Evolutionary conservation across 1,140 invertebrate genomes (phyloP), one percentile per base, ranked within the genome.

Genomic region (Lepidotrigona ventralis): DNA sequence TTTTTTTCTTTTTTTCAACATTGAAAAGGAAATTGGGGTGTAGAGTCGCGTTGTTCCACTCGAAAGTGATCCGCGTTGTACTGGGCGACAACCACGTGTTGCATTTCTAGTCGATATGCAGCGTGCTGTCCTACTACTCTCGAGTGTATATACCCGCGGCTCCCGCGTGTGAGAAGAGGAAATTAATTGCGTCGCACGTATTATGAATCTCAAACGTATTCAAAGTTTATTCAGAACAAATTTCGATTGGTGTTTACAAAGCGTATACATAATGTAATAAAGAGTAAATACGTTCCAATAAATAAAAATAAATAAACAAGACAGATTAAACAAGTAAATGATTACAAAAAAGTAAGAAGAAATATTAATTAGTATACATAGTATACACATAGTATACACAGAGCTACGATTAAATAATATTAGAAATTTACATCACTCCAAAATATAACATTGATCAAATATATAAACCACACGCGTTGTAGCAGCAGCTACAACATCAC

Each of bases 21-120:
- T 51, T 26, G 17, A 9, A 21, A 73, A 6, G 51, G 51, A 39
- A 73, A 39, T 12, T 46, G 21, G 12, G 39, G 15, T 19, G 39
- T 23, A n/a, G 39, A 17, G 26, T 21, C 33, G 33, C 33, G 73
- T 60, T 60, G 29, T 51, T 33, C 15, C 58, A 78, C 76, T 68
- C 23, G 46, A 79, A 79, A 79, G 58, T 64, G 66, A 72, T 68
- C 73, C 71, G 69, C 81, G 82, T 85, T 82, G 78, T 83, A 84
- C 66, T 79, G 85, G 69, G 79, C 46, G 63, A 71, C 87, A 89
- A 89, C 88, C 88, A 89, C 88, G 88, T 89, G 88, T 89, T 89
- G 88, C 85, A 87, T 75, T 70, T 80, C 86, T 75, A 73, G n/a
- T 71, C 78, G 83, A 88, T 86, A 87, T 73, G n/a, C 29, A 70